A percentile compares a stretch with the other conserved stretches of the same genome.
phyloP scores from a whole-genome alignment of 1,140 invertebrate species.

The Trichogramma pretiosum region DNA sequence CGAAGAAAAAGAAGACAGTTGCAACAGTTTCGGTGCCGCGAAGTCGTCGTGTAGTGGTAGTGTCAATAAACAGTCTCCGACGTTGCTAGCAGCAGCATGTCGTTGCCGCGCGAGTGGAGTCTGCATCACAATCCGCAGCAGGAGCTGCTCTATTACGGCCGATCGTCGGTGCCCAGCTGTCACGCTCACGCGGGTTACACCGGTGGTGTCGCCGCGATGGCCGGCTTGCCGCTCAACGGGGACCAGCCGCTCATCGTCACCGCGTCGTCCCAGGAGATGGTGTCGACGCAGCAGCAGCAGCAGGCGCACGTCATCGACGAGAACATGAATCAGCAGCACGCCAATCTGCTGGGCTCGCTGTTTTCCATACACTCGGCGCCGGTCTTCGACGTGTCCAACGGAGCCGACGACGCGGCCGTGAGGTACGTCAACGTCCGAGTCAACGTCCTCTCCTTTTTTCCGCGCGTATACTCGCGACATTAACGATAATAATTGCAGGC shows the following conservation, averaged over 20 bases:
- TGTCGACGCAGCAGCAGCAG: slow-evolving; percentile 29
- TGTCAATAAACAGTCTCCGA: neutral
- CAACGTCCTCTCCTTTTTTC: neutral
- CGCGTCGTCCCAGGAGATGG: slow-evolving; percentile 21
- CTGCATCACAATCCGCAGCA: slow-evolving; percentile 38
- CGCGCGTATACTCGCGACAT: neutral
- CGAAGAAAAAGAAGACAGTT: slow-evolving; percentile 8
- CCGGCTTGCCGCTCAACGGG: neutral
- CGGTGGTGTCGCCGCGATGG: neutral
- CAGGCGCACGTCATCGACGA: slow-evolving; percentile 35
- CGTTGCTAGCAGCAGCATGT: slow-evolving; percentile 35
- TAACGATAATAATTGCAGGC: slow-evolving; percentile 19
- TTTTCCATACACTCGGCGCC: slow-evolving; percentile 52
- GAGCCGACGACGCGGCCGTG: slow-evolving; percentile 30
- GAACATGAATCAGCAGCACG: slow-evolving; percentile 34
- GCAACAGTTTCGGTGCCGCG: neutral
- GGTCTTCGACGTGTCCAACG: slow-evolving; percentile 36
- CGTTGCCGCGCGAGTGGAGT: slow-evolving; percentile 53
- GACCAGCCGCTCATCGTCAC: slow-evolving; percentile 22
- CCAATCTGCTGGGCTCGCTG: slow-evolving; percentile 43
- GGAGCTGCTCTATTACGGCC: neutral
- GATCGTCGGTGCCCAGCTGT: neutral
- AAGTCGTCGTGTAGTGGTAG: neutral
- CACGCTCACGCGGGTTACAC: neutral
- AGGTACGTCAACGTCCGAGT: too few relatives aligned